These are phyloP conservation scores for Genyomyrus donnyi DNA, from an alignment of 2,113 vertebrate species.

Conservation along the genomic window DNA sequence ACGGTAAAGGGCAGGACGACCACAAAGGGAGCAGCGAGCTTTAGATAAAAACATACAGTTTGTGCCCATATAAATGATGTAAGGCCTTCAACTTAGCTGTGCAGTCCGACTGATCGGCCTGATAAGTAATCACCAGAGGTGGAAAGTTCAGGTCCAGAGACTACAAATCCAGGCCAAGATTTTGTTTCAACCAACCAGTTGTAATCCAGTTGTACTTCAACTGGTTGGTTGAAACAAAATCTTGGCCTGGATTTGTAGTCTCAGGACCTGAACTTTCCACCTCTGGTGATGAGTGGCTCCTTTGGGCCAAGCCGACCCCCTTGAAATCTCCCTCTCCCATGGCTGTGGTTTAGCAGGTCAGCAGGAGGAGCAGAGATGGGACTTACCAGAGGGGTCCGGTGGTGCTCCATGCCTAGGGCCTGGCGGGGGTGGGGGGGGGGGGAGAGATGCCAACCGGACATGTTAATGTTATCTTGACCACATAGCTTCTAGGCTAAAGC, in stretches of 20 bases:
- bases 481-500: not conserved
- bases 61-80: not conserved
- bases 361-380: not conserved
- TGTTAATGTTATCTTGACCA: not conserved
- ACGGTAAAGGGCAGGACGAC: not conserved
- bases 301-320: not conserved
- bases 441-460: not conserved
- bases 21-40: not conserved
- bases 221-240: not conserved
- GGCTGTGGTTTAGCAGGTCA: not conserved
- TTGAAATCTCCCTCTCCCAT: no score
- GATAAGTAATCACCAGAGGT: not conserved
- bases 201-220: not conserved
- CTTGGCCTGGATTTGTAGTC: not conserved
- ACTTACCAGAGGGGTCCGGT: constrained; percentile 75
- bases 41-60: not conserved
- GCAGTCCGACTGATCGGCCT: not conserved
- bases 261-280: not conserved
- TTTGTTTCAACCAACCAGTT: not conserved
- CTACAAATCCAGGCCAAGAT: not conserved
- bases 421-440: constrained; percentile 42
- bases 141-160: not conserved
- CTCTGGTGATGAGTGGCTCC: not conserved
- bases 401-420: constrained; percentile 70
- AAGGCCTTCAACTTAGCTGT: not conserved